Conservation (phyloP, 2,888 invertebrate species). For the Halictus ligatus region DNA sequence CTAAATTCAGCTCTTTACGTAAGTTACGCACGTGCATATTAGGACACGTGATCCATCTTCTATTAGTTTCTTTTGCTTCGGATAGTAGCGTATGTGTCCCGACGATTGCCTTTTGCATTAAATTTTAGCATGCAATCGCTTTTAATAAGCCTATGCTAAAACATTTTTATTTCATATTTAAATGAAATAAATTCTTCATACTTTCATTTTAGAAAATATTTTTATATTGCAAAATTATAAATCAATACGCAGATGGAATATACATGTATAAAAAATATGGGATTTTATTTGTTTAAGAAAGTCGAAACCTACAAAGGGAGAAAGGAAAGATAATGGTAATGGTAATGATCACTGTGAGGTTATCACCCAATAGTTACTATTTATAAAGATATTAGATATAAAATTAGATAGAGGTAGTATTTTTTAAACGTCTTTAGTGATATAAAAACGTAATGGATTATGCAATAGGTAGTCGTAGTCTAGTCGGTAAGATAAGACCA, state of each 20-base stretch:
- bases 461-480: too few species aligned
- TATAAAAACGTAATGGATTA: too few species aligned
- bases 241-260: not conserved
- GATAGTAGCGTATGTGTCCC: not conserved
- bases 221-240: not conserved
- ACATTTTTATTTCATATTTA: not conserved
- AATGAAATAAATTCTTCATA: not conserved
- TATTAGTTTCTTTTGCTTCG: not conserved
- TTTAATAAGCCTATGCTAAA: not conserved
- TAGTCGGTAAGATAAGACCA: too few species aligned
- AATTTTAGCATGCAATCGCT: not conserved
- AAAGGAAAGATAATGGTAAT: not conserved
- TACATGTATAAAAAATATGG: not conserved
- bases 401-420: too few species aligned
- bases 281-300: slow-evolving; percentile 2
- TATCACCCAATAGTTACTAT: not conserved
- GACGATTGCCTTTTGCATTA: not conserved
- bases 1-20: not conserved
- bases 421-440: too few species aligned
- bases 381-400: not conserved
- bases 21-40: not conserved
- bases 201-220: not conserved
- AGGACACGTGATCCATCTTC: not conserved
- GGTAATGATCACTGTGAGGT: not conserved
- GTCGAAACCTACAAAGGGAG: not conserved